Evolutionary conservation across 1,140 invertebrate species (phyloP).

Genomic region (Temnothorax curvispinosus): DNA sequence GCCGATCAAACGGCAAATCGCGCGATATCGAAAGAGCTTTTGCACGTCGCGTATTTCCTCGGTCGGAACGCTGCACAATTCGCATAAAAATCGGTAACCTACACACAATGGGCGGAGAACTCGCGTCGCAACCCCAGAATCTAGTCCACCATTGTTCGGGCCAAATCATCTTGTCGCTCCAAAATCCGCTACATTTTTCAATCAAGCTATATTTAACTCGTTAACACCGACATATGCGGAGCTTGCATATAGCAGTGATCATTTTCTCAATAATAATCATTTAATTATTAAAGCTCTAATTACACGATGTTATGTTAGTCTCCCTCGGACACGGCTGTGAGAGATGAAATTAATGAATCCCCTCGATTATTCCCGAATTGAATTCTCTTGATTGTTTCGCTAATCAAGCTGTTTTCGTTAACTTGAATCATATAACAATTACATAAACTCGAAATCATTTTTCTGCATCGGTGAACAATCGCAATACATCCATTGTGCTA

Average conservation of each 20-base stretch:
- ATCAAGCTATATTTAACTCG: not conserved
- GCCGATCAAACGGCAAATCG: slow-evolving; percentile 30
- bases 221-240: not conserved
- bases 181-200: slow-evolving; percentile 14
- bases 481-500: not conserved
- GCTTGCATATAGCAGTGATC: not conserved
- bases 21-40: slow-evolving; percentile 12
- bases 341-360: not conserved
- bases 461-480: not conserved
- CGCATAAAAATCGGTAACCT: slow-evolving; percentile 27
- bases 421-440: not conserved
- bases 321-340: not conserved
- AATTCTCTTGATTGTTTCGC: not conserved
- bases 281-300: slow-evolving; percentile 8
- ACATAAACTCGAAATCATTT: not conserved
- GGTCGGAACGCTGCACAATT: not conserved
- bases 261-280: not conserved
- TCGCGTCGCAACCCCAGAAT: slow-evolving; percentile 1
- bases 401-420: slow-evolving; percentile 7
- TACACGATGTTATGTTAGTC: not conserved
- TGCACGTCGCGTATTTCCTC: not conserved
- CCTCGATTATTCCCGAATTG: not conserved
- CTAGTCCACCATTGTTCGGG: not conserved
- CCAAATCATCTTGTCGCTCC: not conserved
- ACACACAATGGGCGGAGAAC: slow-evolving; percentile 27